Conservation (phyloP, 2,113 vertebrate genomes). For the Scopus umbretta region DNA sequence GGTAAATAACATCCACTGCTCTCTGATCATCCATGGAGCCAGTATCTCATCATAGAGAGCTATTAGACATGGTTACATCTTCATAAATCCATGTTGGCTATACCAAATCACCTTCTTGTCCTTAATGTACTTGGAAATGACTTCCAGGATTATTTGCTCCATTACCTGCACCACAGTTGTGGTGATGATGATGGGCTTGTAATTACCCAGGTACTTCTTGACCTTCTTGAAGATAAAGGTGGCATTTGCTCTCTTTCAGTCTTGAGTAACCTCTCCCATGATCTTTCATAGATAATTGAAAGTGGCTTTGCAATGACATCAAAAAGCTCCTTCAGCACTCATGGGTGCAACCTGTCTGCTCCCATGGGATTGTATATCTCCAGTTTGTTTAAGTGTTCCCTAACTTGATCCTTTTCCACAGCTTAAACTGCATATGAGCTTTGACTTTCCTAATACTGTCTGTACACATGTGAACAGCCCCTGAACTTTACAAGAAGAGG, state of each 20-base stretch:
- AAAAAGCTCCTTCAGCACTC: neutral
- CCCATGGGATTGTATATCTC: neutral
- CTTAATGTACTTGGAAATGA: neutral
- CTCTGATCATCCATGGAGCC: too few species aligned
- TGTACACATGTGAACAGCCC: neutral
- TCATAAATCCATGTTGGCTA: neutral
- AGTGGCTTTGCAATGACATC: fast-evolving
- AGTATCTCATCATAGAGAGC: too few species aligned
- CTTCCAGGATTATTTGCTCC: neutral
- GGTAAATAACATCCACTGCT: too few species aligned
- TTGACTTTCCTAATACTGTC: neutral
- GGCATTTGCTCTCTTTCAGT: neutral
- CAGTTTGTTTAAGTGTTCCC: neutral
- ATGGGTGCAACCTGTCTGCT: fast-evolving
- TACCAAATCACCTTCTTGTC: neutral
- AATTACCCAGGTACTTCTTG: neutral
- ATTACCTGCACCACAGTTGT: neutral
- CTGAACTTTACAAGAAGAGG: neutral
- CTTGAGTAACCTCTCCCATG: neutral
- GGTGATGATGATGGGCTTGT: neutral
- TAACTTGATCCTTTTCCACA: neutral
- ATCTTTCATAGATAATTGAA: neutral
- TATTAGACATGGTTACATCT: neutral
- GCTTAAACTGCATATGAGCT: neutral
- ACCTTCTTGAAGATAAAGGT: neutral